Evolutionary conservation across 2,888 invertebrate genomes (phyloP).

Genomic region (Ctena decussata): DNA sequence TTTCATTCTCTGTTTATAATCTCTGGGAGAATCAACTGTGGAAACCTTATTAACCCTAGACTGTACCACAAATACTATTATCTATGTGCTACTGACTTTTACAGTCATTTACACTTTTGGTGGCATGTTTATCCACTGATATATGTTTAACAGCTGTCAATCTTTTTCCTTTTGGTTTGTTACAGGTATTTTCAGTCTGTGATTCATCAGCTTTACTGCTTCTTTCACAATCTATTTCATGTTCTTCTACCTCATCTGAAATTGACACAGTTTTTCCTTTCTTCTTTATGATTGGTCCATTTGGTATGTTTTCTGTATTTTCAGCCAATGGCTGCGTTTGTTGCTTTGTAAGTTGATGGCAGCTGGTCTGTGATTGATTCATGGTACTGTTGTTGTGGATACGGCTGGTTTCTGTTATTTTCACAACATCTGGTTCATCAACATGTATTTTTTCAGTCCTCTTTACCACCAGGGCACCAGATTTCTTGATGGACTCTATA

Average conservation of each 20-base stretch:
- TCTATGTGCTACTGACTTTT: slow-evolving; percentile 60
- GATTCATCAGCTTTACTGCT: slow-evolving; percentile 14
- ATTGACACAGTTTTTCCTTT: slow-evolving; percentile 54
- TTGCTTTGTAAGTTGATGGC: slow-evolving; percentile 7
- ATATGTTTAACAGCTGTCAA: slow-evolving; percentile 54
- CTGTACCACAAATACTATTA: too few species aligned
- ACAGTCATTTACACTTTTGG: slow-evolving; percentile 61
- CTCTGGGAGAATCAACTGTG: too few species aligned
- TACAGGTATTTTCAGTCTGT: neutral
- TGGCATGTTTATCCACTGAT: slow-evolving; percentile 16
- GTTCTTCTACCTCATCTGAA: slow-evolving; percentile 49
- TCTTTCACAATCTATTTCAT: slow-evolving; percentile 28
- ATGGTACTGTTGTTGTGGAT: slow-evolving; percentile 8
- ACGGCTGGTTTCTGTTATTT: slow-evolving; percentile 55
- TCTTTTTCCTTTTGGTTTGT: slow-evolving; percentile 30
- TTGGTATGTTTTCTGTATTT: slow-evolving; percentile 19
- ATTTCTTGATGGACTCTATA: slow-evolving; percentile 61
- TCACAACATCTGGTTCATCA: slow-evolving; percentile 35
- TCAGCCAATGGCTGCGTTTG: slow-evolving; percentile 23
- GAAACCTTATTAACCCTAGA: too few species aligned
- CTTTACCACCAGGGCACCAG: slow-evolving; percentile 55
- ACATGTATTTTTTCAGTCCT: slow-evolving; percentile 58
- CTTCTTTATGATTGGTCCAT: slow-evolving; percentile 9
- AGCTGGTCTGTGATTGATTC: slow-evolving; percentile 45
- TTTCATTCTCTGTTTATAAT: too few species aligned